Evolutionary conservation across 64 coral and sea anemone genomes (phyloP).

Genomic region (Anthopleura sola): DNA sequence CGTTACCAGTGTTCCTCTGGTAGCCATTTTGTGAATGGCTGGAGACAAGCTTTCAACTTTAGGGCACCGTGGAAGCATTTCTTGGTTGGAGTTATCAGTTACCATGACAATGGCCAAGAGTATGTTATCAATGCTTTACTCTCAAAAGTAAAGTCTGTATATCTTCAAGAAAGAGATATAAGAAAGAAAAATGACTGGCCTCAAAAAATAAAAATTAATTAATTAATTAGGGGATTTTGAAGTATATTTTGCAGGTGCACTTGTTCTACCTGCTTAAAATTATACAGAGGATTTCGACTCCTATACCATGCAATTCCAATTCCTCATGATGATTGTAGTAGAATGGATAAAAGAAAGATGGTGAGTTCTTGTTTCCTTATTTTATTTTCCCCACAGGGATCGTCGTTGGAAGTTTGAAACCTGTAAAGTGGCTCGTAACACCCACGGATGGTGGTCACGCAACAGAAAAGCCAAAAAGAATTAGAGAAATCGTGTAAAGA

Average conservation of each 20-base stretch:
- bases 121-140: not conserved
- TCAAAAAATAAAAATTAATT: too few species aligned
- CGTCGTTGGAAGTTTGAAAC: conserved; percentile 2
- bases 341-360: too few species aligned
- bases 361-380: not conserved
- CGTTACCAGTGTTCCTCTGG: not conserved
- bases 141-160: too few species aligned
- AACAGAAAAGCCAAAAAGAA: not conserved
- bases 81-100: conserved; percentile 21
- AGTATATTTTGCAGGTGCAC: too few species aligned
- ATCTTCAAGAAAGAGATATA: too few species aligned
- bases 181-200: too few species aligned
- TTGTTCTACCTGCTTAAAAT: too few species aligned
- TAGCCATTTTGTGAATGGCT: not conserved
- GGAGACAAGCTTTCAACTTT: not conserved
- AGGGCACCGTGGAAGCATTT: not conserved
- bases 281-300: too few species aligned
- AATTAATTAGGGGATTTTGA: too few species aligned
- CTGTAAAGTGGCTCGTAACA: not conserved
- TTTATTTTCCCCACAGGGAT: not conserved
- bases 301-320: too few species aligned
- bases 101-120: conserved; percentile 20
- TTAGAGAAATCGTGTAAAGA: too few species aligned
- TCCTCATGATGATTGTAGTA: too few species aligned
- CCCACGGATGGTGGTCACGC: not conserved